These are phyloP conservation scores for Busseola fusca DNA, from an alignment of 2,888 invertebrate species.

Conservation along the genomic window DNA sequence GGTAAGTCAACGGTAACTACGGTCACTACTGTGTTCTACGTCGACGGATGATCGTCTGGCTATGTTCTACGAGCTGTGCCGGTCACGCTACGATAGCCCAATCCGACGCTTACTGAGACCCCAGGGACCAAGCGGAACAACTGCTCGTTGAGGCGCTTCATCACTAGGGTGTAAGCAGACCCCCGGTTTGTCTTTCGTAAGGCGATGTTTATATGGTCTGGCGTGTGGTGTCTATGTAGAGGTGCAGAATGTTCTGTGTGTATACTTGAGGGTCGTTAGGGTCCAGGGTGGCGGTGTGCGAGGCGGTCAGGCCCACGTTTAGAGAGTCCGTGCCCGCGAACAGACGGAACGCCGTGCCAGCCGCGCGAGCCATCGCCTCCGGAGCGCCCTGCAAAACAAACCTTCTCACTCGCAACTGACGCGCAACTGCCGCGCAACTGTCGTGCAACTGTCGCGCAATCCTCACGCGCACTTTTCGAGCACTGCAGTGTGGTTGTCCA, in stretches of 20 bases:
- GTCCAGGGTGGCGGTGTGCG: slow-evolving; percentile 88
- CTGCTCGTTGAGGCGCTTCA: neutral
- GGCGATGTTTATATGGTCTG: slow-evolving; percentile 67
- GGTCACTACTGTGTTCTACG: slow-evolving; percentile 30
- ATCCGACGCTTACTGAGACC: neutral
- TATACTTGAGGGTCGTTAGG: slow-evolving; percentile 87
- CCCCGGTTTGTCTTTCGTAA: neutral
- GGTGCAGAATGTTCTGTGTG: slow-evolving; percentile 64
- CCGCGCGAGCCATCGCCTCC: slow-evolving; percentile 94
- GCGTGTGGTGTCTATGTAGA: slow-evolving; percentile 63
- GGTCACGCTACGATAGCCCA: slow-evolving; percentile 3
- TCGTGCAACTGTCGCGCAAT: neutral
- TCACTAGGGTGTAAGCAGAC: neutral
- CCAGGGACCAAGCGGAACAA: slow-evolving; percentile 6
- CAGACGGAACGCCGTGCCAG: slow-evolving; percentile 93
- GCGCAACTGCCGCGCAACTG: slow-evolving; percentile 14
- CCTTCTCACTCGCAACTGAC: slow-evolving; percentile 53
- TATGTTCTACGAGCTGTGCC: slow-evolving; percentile 33
- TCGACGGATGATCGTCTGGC: neutral
- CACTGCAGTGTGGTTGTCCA: neutral
- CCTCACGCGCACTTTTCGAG: neutral
- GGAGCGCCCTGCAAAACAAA: slow-evolving; percentile 91
- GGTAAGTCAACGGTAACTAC: slow-evolving; percentile 22
- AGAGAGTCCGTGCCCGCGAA: slow-evolving; percentile 93
- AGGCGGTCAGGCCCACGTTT: slow-evolving; percentile 91